Percentiles rank a stretch among this genome's conserved stretches.
These are phyloP conservation scores for Schizothorax lantsangensis DNA, from an alignment of 2,797 vertebrate species.

Conservation along the genomic window DNA sequence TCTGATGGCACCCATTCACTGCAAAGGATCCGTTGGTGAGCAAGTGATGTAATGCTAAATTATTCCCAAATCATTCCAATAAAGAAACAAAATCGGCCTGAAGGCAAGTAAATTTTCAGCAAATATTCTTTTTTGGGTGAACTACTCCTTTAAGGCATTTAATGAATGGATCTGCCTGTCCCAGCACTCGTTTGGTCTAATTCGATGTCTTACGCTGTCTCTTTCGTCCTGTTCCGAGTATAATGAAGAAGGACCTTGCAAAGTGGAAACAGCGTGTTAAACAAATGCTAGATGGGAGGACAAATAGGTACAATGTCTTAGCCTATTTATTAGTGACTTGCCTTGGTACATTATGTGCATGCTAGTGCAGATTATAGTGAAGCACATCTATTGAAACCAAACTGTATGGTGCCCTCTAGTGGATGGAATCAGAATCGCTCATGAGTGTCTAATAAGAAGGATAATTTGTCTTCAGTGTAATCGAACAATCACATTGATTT, in stretches of 20 bases:
- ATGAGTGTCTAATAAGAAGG: constrained; percentile 13
- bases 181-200: not conserved
- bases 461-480: constrained; percentile 65
- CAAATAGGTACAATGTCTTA: not conserved
- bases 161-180: constrained; percentile 19
- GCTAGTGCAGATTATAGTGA: not conserved
- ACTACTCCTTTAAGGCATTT: not conserved
- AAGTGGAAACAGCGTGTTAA: constrained; percentile 25
- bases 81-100: not conserved
- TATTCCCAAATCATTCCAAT: not conserved
- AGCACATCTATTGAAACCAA: not conserved
- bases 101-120: not conserved
- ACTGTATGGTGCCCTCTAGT: constrained; percentile 74
- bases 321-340: constrained; percentile 19
- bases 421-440: constrained; percentile 57
- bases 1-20: not conserved
- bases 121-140: not conserved
- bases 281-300: constrained; percentile 24
- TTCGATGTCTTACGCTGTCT: not conserved
- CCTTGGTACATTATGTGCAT: not conserved
- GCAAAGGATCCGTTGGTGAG: not conserved
- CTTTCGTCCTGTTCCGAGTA: not conserved
- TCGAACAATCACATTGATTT: constrained; percentile 71
- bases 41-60: not conserved
- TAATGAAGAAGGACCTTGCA: constrained; percentile 18